phyloP scores from a whole-genome alignment of 2,888 invertebrate genomes.

The Saturnia japonica region DNA sequence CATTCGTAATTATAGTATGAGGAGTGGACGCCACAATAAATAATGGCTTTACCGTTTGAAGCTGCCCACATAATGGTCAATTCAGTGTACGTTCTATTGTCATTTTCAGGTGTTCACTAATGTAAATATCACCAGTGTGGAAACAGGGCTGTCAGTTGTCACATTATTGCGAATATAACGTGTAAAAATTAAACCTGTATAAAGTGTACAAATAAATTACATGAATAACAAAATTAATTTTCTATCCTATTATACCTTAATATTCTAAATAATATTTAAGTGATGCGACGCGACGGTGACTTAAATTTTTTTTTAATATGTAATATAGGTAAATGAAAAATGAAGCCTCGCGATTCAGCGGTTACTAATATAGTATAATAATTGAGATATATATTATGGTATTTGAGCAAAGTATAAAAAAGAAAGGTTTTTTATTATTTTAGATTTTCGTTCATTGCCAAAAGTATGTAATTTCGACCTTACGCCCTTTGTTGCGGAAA shows the following conservation, averaged over 20 bases:
- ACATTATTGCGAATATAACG: not conserved
- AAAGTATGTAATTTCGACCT: too few relatives aligned
- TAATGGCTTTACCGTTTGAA: slow-evolving; percentile 28
- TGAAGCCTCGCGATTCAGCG: not conserved
- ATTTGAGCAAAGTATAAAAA: too few relatives aligned
- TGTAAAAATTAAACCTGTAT: not conserved
- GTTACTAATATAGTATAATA: too few relatives aligned
- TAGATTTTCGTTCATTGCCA: too few relatives aligned
- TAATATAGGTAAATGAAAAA: too few relatives aligned
- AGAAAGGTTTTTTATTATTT: too few relatives aligned
- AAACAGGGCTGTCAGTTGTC: not conserved
- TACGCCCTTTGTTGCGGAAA: too few relatives aligned
- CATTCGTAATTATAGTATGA: slow-evolving; percentile 6
- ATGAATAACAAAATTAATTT: too few relatives aligned
- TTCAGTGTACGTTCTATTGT: slow-evolving; percentile 5
- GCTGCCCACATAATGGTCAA: slow-evolving; percentile 26
- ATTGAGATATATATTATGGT: too few relatives aligned
- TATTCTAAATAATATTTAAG: not conserved
- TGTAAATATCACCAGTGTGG: not conserved
- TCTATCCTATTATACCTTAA: not conserved
- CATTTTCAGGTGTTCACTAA: slow-evolving; percentile 10
- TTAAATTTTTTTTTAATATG: too few relatives aligned
- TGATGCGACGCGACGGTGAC: not conserved
- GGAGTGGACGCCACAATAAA: slow-evolving; percentile 20
- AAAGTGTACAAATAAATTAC: not conserved